phyloP scores from a whole-genome alignment of 2,113 vertebrate genomes.

The Bostrychus sinensis region DNA sequence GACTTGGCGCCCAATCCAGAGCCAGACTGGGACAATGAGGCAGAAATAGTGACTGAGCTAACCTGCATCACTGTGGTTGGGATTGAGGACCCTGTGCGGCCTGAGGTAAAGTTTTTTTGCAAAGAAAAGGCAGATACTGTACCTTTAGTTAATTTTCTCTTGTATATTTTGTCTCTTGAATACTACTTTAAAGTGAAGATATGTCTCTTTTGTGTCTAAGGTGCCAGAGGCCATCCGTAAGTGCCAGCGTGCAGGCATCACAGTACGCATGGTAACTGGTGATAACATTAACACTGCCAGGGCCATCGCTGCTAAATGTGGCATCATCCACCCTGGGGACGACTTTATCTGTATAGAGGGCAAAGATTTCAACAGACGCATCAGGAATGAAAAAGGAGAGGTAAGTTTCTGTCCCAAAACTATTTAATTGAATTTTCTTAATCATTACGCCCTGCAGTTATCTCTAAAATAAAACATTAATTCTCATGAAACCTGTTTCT shows the following conservation, averaged over 20 bases:
- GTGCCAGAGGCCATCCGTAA: constrained; percentile 91
- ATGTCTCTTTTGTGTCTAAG: constrained; percentile 58
- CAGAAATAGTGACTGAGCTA: constrained; percentile 84
- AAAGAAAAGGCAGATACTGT: too few species aligned
- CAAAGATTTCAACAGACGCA: constrained; percentile 90
- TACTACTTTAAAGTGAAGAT: neutral
- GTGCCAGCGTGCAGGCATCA: constrained; percentile 91
- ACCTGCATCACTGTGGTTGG: constrained; percentile 89
- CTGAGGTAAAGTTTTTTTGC: constrained; percentile 89
- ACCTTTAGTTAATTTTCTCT: neutral
- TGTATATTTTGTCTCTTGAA: too few species aligned
- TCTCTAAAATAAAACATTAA: too few species aligned
- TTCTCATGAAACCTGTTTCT: too few species aligned
- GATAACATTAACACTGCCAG: constrained; percentile 92
- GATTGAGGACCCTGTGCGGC: constrained; percentile 90
- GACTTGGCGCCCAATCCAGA: constrained; percentile 83
- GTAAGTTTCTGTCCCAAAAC: constrained; percentile 54
- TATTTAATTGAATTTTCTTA: neutral
- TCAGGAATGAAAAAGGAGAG: constrained; percentile 93
- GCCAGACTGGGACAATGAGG: constrained; percentile 89
- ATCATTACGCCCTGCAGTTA: too few species aligned
- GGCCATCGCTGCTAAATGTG: constrained; percentile 90
- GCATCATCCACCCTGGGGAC: constrained; percentile 90
- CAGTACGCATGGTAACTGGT: constrained; percentile 91
- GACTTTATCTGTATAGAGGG: constrained; percentile 91